These are phyloP conservation scores for Hipposideros larvatus DNA, from an alignment of 2,797 vertebrate genomes.

Conservation along the genomic window DNA sequence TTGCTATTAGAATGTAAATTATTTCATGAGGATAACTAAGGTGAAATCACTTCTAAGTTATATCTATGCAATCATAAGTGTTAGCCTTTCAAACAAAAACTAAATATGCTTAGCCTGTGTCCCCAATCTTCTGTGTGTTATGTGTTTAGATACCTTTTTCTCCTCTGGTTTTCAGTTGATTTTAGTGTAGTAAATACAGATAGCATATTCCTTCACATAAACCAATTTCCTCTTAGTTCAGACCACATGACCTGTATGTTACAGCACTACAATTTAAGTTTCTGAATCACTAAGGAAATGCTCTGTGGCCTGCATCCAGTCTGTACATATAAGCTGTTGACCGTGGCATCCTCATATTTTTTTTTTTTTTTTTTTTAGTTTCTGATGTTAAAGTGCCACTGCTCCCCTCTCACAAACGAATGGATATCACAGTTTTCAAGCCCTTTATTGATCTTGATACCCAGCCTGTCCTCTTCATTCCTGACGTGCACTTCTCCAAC, in stretches of 20 bases:
- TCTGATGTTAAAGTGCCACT: constrained; percentile 94
- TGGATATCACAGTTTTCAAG: constrained; percentile 97
- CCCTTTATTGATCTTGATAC: constrained; percentile 95
- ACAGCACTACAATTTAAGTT: fast-evolving
- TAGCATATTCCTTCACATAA: fast-evolving
- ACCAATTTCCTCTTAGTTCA: neutral
- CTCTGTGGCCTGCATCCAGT: neutral
- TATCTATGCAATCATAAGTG: neutral
- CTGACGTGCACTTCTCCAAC: constrained; percentile 96
- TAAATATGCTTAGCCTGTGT: neutral
- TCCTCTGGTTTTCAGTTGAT: neutral
- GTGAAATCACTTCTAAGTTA: neutral
- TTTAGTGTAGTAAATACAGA: neutral
- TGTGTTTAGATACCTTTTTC: neutral
- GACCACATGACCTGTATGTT: neutral
- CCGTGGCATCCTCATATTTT: fast-evolving
- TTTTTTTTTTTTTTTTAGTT: constrained; percentile 85
- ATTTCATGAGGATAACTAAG: neutral
- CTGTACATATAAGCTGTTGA: neutral
- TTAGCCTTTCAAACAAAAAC: constrained; percentile 43
- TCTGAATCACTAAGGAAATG: neutral
- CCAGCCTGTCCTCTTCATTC: constrained; percentile 98
- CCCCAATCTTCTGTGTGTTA: neutral
- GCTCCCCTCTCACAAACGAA: constrained; percentile 94
- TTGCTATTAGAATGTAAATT: neutral